Evolutionary conservation across 2,888 invertebrate species (phyloP), one percentile per base, ranked within the genome.

Genomic region (Chloroclysta siterata): DNA sequence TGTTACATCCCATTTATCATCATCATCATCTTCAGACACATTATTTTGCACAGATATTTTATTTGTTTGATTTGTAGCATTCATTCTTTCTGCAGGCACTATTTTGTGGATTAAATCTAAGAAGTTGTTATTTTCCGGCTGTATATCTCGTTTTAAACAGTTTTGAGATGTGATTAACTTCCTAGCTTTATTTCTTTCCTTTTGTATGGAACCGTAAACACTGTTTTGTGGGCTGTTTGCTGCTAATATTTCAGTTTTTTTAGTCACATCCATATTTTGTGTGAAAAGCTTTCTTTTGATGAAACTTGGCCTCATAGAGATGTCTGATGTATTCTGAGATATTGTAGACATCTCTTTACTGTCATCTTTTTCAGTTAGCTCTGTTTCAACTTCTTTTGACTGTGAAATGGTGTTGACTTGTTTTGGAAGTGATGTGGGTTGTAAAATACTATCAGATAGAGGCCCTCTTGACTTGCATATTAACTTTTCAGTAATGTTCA

Each of bases 281-380:
- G 90, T 86, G 54, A 87, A 92, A 0, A 93, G 76, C 71, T 91
- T 92, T 69, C 92, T 81, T 74, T 90, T 93, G 13, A 89, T 87
- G 66, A 90, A 93, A 69, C 91, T 92, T 17, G 90, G 88, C 65
- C 86, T 84, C 80, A 82, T 83, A 53, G 89, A 88, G 1, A 85
- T 56, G 52, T 88, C 81, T 72, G 76, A 84, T 17, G 70, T 73
- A 13, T 64, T 63, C 14, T 70, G 72, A 29, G 61, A 52, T 33
- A n/a, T 42, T 51, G 62, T 52, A 22, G 63, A 56, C 48, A 13
- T n/a, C 47, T 69, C 64, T 50, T 65, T 55, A 64, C 57, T 63
- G 33, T 63, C 65, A 47, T 44, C 39, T 50, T 52, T 72, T 47
- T 74, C 72, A n/a, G 15, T 28, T 29, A 63, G 65, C 29, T 69